Evolutionary conservation across 2,888 invertebrate genomes (phyloP), one percentile per base, ranked within the genome.

Genomic region (Volucella zonaria): DNA sequence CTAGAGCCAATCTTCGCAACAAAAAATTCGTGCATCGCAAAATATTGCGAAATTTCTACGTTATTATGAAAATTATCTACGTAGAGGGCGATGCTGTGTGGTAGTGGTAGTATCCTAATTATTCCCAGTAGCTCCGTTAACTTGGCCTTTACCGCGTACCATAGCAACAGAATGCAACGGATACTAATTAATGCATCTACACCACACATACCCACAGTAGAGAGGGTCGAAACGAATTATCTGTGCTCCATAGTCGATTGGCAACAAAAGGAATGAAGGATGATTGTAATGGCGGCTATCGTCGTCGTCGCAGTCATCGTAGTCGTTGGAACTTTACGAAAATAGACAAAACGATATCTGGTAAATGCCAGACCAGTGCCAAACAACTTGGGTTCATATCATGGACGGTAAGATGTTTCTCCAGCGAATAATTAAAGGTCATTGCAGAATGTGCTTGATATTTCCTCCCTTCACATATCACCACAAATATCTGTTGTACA

Each of bases 391-490:
- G 54, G 23, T 43, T 76, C 42, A 18, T 61, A 54, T 79, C 59
- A 49, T 49, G 67, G 54, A 52, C 42, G 43, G 56, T 15, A 45
- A 62, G 68, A 70, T 73, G 68, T 68, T 62, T 74, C 85, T 70
- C 81, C 81, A 81, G 76, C 73, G 81, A 77, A 85, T 77, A 85
- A 85, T 85, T 81, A 81, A 76, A 73, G 85, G 85, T 81, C 76
- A 81, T 77, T 81, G 62, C 18, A 59, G 58, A 73, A 45, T 23
- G 18, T 23, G 18, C 18, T 23, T 23, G 18, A 23, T 23, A 23
- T 23, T 3, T 23, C 18, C 18, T 68, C 66, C 75, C 71, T 71
- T 52, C n/a, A 43, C 47, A 45, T 18, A 54, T 61, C 43, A 49
- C 51, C 15, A 52, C 18, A 56, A 52, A 62, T 73, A 82, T 77